These are phyloP conservation scores for Agrenia bidenticulata DNA, from an alignment of 2,888 invertebrate genomes.

Conservation along the genomic window DNA sequence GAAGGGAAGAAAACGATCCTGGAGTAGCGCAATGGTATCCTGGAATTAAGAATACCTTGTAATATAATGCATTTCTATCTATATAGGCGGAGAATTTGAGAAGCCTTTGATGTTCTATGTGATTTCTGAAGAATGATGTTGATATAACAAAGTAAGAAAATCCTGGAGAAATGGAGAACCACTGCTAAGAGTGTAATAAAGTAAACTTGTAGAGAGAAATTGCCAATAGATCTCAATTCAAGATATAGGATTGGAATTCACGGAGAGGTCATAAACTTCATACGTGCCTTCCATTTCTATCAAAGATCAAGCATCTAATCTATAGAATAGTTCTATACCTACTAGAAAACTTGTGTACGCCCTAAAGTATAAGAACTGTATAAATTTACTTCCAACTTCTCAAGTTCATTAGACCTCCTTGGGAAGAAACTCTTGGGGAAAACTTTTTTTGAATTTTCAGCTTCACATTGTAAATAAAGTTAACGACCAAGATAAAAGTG, in stretches of 20 bases:
- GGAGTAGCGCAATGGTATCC: no score
- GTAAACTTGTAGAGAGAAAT: constrained; percentile 13
- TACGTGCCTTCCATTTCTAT: constrained; percentile 44
- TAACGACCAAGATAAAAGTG: no score
- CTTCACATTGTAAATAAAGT: not conserved
- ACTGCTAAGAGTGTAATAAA: constrained; percentile 14
- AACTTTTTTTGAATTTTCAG: constrained; percentile 8
- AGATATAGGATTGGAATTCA: constrained; percentile 46
- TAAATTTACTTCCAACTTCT: no score
- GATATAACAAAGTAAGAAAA: constrained; percentile 11
- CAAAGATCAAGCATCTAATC: not conserved
- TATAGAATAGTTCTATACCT: not conserved
- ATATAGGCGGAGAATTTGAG: no score
- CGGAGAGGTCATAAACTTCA: constrained; percentile 48
- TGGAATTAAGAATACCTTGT: no score
- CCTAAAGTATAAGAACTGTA: no score
- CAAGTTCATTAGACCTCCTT: no score
- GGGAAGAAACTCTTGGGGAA: not conserved
- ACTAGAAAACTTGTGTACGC: not conserved
- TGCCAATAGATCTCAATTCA: constrained; percentile 50
- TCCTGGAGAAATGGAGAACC: constrained; percentile 23
- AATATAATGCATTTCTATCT: no score
- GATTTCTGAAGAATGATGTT: no score
- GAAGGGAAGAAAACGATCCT: no score
- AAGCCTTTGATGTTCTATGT: no score